Evolutionary conservation across 1,140 invertebrate genomes (phyloP), one percentile per base, ranked within the genome.

Genomic region (Polyergus mexicanus): DNA sequence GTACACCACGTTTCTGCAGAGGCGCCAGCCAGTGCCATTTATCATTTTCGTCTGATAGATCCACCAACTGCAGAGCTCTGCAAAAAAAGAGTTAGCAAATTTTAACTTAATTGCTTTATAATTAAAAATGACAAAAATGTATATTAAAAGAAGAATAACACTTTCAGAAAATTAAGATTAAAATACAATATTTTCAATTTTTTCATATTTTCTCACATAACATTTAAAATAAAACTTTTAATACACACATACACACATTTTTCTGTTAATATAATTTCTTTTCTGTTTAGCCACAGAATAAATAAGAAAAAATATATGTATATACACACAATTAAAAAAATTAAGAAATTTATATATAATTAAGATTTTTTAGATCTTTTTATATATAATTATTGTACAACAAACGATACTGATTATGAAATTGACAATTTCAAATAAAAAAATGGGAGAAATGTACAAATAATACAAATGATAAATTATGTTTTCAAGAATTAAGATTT

Each of bases 21-120:
- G 96, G 93, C 28, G 95, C 92, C 16, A 99, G 92, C 97, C 98
- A 99, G 89, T 96, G 94, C 98, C 98, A 99, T 80, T 96, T 96
- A 65, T 96, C 96, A 47, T 94, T 94, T 2, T 92, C 88, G 35
- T 96, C 94, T 51, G 96, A 95, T 16, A 98, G 92, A 65, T 97
- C 95, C 78, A 98, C 94, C 2, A 98, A 94, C 94, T 99, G 98
- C 10, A 99, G 91, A 76, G 98, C 95, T 78, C 94, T 75, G 78
- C 25, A 90, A 92, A 38, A 10, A 32, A 41, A 84, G 35, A 74
- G 22, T 83, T 16, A n/a, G 16, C 35, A 44, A 44, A 47, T 32
- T 71, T 83, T 25, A 4, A 51, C 25, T 72, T 8, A 72, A 47
- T 51, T 38, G 8, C 3, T 54, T 25, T 51, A 51, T 51, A 47